phyloP scores from a whole-genome alignment of 1,140 invertebrate species.

The Heliconius melpomene region DNA sequence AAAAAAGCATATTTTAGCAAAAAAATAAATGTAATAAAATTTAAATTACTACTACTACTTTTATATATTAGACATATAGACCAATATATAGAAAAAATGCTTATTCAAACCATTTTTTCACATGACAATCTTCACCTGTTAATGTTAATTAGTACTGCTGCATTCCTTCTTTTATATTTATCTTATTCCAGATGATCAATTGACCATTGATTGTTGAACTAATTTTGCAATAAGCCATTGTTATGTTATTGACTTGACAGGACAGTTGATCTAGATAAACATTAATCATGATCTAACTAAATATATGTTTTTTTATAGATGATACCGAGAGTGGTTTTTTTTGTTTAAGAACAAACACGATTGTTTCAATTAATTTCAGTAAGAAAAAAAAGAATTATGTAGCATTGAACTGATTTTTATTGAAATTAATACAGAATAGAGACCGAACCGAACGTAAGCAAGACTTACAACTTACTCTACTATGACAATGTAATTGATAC shows the following conservation, averaged over 20 bases:
- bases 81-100: too few species aligned
- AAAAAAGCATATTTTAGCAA: too few species aligned
- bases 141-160: background rate
- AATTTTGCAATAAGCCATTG: conserved; percentile 37
- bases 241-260: conserved; percentile 36
- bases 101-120: background rate
- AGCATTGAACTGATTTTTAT: too few species aligned
- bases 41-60: too few species aligned
- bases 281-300: background rate
- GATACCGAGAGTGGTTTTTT: background rate
- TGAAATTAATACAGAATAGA: too few species aligned
- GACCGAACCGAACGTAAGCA: too few species aligned
- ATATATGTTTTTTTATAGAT: background rate
- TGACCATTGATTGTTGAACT: conserved; percentile 19
- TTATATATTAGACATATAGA: too few species aligned
- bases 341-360: background rate
- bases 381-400: background rate
- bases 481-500: too few species aligned
- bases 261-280: conserved; percentile 28
- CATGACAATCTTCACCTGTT: background rate
- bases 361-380: background rate
- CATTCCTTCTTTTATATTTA: background rate
- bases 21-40: too few species aligned
- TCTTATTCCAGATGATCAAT: conserved; percentile 1
- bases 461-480: too few species aligned